Evolutionary conservation across 2,888 invertebrate genomes (phyloP).

Genomic region (Drosophila antonietae): DNA sequence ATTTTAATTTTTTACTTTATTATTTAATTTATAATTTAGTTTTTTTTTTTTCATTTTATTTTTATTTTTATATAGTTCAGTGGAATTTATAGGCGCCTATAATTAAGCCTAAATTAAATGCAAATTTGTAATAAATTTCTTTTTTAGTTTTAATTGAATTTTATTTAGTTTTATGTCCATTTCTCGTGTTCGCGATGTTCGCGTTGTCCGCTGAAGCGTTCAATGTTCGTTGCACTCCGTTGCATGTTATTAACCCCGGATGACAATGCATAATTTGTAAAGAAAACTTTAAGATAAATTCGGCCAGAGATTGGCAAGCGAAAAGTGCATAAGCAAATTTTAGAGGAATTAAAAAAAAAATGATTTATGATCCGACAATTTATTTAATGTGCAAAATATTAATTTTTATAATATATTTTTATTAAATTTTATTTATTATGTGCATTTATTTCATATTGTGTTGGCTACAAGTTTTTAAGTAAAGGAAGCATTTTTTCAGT

Average conservation of each 20-base stretch:
- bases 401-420: neutral
- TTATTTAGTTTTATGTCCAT: neutral
- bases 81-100: neutral
- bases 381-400: neutral
- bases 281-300: constrained; percentile 1
- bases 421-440: no score
- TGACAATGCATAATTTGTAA: constrained; percentile 1
- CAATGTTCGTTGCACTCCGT: constrained; percentile 48
- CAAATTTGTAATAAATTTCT: neutral
- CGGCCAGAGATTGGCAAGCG: neutral
- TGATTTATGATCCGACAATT: neutral
- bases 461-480: neutral
- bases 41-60: neutral
- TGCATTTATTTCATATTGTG: no score
- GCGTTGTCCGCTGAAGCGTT: constrained; percentile 48
- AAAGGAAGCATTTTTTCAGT: neutral
- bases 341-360: neutral
- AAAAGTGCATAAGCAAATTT: neutral
- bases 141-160: neutral
- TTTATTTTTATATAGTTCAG: neutral
- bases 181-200: constrained; percentile 2
- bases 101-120: neutral
- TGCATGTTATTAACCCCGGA: constrained; percentile 48
- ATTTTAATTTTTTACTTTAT: neutral
- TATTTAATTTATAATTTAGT: neutral